Base-by-base conservation (phyloP, 1,140 invertebrate genomes). In the Thaumatotibia leucotreta region DNA sequence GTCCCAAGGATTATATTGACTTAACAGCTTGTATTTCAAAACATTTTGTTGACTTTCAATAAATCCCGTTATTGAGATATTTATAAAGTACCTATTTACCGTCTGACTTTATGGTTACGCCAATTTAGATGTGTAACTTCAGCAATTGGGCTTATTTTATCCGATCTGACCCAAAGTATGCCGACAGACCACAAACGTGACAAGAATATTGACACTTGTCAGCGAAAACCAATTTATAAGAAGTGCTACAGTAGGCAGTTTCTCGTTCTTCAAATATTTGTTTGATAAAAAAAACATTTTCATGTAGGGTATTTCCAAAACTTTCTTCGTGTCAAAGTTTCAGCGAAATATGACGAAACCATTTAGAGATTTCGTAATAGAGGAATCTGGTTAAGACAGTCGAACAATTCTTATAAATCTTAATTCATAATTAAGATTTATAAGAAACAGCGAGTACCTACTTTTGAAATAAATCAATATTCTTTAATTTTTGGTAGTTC, bases 111-210 rank as follows among this genome's bases (percentile, higher is more conserved):
- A 58, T 50, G 61, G 63, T 66, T 67, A 61, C 66, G 65, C 69
- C 73, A 72, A 72, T 72, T 75, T 66, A 62, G 66, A 35, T 9
- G 20, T 61, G 61, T 64, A 61, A 65, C 65, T 66, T 63, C 68
- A 64, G 65, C 70, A 72, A 68, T 70, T 70, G 68, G 20, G 68
- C 67, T 75, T 68, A 68, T 72, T 68, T 68, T 66, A 70, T 67
- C 68, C 66, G 54, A 72, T 67, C 64, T 62, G 54, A 70, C 50
- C 63, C 70, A 54, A 67, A 69, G 62, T 58, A 66, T 72, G 67
- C 65, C 10, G 24, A 68, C 73, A 66, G 66, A 75, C 52, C 73
- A 72, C 63, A 75, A 70, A 75, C 73, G 73, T 75, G 73, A 68
- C 66, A 29, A 27, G 68, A 75, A 72, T 72, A 58, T 39, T 39